Evolutionary conservation across 2,888 invertebrate genomes (phyloP), one percentile per base, ranked within the genome.

Genomic region (Drosophila siamana): DNA sequence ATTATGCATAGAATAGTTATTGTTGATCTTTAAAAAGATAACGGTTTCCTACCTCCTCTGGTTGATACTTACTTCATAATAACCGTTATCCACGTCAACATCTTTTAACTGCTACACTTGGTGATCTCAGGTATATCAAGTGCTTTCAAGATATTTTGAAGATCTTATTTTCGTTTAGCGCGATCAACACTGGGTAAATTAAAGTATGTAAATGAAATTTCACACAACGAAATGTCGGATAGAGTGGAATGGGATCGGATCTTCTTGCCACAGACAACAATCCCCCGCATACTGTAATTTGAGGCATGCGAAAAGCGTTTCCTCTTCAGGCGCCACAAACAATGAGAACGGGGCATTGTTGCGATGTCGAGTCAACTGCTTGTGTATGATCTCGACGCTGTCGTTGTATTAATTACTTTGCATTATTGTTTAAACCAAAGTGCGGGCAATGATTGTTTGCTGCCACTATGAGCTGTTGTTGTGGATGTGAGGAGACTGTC

Each of bases 381-480:
- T 40, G 26, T 26, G 26, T 19, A 19, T 48, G 59, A 62, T 36
- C 47, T 56, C 38, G 43, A 63, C 52, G 36, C 41, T 51, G 51
- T 57, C 44, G 72, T 65, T 67, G 64, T 74, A 77, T 90, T 89
- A 90, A 90, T 90, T 89, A 86, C 78, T 89, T 83, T 86, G 90
- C 84, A 70, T 89, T 86, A 88, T 86, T 81, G 75, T 80, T 75
- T 84, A 76, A 89, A 89, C 77, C 71, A 67, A 78, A 80, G 74
- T 85, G 89, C 75, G 82, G 63, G 41, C 74, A 66, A 61, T 44
- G 51, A 51, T 62, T 61, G 74, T 48, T 9, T 55, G 67, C 4
- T 28, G 54, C 11, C 28, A 44, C 4, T 16, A 19, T 11, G 33
- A 26, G 26, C 26, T 47, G 33, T 24, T 47, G 28, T 2, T 41